Evolutionary conservation across 2,888 invertebrate species (phyloP), one percentile per base, ranked within the genome.

Genomic region (Cremastinae sp.): DNA sequence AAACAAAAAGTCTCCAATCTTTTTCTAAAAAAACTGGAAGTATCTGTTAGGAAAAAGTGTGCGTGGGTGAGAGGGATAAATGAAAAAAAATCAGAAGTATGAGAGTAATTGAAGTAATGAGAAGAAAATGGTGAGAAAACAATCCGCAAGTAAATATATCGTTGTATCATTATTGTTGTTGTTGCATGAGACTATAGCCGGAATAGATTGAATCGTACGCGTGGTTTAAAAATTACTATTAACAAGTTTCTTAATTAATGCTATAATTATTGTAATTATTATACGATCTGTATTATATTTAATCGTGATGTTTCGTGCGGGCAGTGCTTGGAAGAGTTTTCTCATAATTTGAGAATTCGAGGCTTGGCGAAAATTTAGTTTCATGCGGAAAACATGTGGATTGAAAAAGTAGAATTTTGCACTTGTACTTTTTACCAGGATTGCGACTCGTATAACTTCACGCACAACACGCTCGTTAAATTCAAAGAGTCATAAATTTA

Each of bases 161-260:
- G 87, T 87, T 87, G 86, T 87, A 86, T 85, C 85, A 82, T 87
- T 82, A 82, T 83, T 87, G 49, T 88, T 88, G 86, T 87, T 87
- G 84, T 87, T 87, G 87, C 87, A 88, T 88, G 87, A 83, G 85
- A 87, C 84, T 87, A 18, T 64, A 88, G 88, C 84, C 28, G 80
- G 86, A 86, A 88, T 88, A 88, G 87, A 88, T 87, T 87, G 87
- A 88, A 84, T 87, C 86, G 85, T 53, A 41, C 85, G 84, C 68
- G 78, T 88, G 87, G 84, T 88, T 86, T 84, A 85, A 68, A 83
- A 86, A 85, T 83, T 86, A 86, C 85, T 85, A 86, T 84, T 83
- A 80, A 85, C 87, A 83, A 85, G 85, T 83, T 86, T 86, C 86
- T 87, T 85, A 87, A 85, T 87, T 84, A 85, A 85, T 85, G 80